Conservation (phyloP, 2,113 vertebrate species). For the Spea bombifrons region DNA sequence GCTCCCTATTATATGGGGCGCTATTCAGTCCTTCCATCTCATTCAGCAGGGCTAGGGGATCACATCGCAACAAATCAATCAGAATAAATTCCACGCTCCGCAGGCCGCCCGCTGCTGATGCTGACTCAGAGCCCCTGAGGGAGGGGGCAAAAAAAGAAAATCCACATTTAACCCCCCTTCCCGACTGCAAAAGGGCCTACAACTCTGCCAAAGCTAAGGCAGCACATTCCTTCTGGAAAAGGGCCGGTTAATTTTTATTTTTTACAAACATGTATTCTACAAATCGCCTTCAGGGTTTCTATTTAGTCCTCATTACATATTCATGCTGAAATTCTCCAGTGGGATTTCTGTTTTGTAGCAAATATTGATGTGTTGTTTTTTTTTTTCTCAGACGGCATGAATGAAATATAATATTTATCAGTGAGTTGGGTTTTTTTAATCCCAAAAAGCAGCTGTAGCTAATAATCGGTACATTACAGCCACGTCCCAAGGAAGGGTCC, state of each 20-base stretch:
- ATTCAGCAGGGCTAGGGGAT: slow-evolving; percentile 6
- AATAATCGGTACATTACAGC: no score
- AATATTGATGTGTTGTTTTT: slow-evolving; percentile 35
- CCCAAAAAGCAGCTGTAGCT: not conserved
- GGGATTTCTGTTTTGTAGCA: slow-evolving; percentile 12
- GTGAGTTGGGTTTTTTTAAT: not conserved
- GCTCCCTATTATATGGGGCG: not conserved
- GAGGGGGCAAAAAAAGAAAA: not conserved
- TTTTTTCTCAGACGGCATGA: slow-evolving; percentile 11
- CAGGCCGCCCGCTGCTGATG: slow-evolving; percentile 19
- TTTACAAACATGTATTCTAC: not conserved
- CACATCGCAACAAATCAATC: slow-evolving; percentile 9
- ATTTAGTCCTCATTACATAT: slow-evolving; percentile 24
- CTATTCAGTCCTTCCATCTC: not conserved
- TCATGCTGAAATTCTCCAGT: slow-evolving; percentile 10
- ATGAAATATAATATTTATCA: slow-evolving; percentile 1
- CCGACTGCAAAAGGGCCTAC: not conserved
- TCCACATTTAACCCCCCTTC: not conserved
- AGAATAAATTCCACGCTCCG: not conserved
- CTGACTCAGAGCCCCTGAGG: slow-evolving; percentile 26
- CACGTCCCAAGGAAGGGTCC: no score
- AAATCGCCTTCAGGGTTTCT: not conserved
- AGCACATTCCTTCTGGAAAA: not conserved
- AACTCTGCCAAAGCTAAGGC: not conserved
- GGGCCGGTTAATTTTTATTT: not conserved